Base-by-base conservation (phyloP, 2,888 invertebrate species). In the Chymomyza caudatula region DNA sequence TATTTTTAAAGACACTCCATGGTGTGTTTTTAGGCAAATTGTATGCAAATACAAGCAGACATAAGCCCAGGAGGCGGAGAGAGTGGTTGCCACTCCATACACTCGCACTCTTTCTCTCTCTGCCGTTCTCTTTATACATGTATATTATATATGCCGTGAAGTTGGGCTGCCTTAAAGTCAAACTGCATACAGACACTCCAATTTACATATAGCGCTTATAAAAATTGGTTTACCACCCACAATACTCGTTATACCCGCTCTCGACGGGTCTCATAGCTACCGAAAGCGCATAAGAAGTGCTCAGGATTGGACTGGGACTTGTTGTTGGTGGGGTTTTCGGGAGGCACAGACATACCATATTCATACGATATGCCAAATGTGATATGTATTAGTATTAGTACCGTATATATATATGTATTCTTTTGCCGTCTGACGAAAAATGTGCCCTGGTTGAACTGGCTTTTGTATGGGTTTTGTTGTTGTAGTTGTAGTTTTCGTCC, bases 21-120 rank as follows among this genome's bases (percentile, higher is more conserved):
- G 78, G 78, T 80, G 85, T 85, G 83, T 82, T 82, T 82, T 83
- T 82, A 82, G 78, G 73, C 83, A 85, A 82, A 82, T 82, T 85
- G 83, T 85, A 82, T 82, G 81, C 85, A 82, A 82, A 85, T 82
- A 82, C 69, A 61, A 62, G 57, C 71, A 55, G 70, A 59, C 73
- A 70, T 54, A 63, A 13, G 65, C 47, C 60, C 62, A 58, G 58
- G 8, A 42, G 17, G 5, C 19, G n/a, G 51, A 37, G 55, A 6
- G 37, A 5, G 19, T n/a, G 13, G 13, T 6, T 54, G 3, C 44
- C 44, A 13, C 17, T 15, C 20, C n/a, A n/a, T n/a, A n/a, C n/a
- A n/a, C n/a, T n/a, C n/a, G 53, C 5, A 25, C 15, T n/a, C 17
- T 43, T 11, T 57, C 22, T 20, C 44, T 37, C 11, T n/a, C n/a